Conservation (phyloP, 2,888 invertebrate genomes). For the Carcina quercana region DNA sequence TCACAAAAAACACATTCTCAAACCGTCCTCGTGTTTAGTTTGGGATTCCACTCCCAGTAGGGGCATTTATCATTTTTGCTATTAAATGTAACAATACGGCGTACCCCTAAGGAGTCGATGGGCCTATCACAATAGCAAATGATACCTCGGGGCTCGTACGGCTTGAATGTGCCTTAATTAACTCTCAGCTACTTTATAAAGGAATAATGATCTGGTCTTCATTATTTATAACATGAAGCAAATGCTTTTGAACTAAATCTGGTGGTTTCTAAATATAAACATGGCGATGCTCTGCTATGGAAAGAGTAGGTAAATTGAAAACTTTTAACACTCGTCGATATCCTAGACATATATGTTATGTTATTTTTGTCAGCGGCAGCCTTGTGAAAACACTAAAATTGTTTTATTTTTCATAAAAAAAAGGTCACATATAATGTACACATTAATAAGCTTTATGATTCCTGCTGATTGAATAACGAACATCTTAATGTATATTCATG, state of each 20-base stretch:
- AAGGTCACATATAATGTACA: neutral
- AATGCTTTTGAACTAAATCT: no score
- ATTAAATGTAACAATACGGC: conserved; percentile 60
- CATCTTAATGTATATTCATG: conserved; percentile 19
- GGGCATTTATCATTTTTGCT: conserved; percentile 71
- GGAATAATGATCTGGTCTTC: conserved; percentile 45
- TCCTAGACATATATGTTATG: no score
- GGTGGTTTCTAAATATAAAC: no score
- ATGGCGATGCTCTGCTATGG: no score
- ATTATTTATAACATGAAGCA: conserved; percentile 32
- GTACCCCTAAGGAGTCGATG: conserved; percentile 64
- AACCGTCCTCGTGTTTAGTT: conserved; percentile 30
- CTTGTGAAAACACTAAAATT: no score
- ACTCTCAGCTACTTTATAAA: conserved; percentile 59
- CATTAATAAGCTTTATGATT: neutral
- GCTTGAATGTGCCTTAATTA: conserved; percentile 67
- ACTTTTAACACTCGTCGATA: no score
- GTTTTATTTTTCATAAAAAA: no score
- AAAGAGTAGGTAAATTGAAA: no score
- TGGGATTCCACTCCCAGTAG: conserved; percentile 42
- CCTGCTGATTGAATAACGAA: conserved; percentile 8
- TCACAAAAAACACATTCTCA: conserved; percentile 4
- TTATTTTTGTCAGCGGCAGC: no score
- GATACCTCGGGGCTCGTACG: conserved; percentile 60
- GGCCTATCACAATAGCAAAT: conserved; percentile 69